phyloP scores from a whole-genome alignment of 2,888 invertebrate species.

The Pristionchus arcanus region DNA sequence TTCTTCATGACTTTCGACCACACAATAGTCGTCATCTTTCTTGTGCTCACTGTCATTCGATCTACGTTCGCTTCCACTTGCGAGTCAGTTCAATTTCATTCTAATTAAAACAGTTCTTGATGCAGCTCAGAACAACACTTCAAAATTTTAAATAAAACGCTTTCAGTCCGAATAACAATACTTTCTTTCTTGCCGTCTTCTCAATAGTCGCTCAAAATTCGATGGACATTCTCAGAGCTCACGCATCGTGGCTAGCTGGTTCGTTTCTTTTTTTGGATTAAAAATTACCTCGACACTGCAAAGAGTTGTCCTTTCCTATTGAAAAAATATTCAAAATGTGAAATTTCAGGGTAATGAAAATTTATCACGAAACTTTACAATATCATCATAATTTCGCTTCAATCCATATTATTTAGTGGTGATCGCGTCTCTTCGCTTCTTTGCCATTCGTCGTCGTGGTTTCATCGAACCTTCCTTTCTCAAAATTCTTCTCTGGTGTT shows the following conservation, averaged over 20 bases:
- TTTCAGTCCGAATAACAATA: slow-evolving; percentile 20
- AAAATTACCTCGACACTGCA: not conserved
- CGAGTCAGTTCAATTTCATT: not conserved
- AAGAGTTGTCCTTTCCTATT: not conserved
- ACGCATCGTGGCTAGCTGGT: slow-evolving; percentile 10
- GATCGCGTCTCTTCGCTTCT: slow-evolving; percentile 11
- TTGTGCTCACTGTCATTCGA: not conserved
- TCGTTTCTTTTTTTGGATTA: not conserved
- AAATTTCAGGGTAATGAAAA: not conserved
- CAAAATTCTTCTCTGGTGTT: not conserved
- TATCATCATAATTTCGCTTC: too few relatives aligned
- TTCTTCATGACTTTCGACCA: slow-evolving; percentile 28
- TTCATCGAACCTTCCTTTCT: not conserved
- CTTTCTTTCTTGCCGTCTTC: not conserved
- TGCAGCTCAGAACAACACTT: not conserved
- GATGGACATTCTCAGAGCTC: slow-evolving; percentile 17
- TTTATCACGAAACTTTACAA: not conserved
- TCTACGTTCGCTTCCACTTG: not conserved
- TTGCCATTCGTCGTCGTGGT: not conserved
- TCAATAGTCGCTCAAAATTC: not conserved
- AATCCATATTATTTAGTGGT: not conserved
- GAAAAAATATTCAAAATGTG: not conserved
- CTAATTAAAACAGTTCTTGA: not conserved
- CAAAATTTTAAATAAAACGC: too few relatives aligned
- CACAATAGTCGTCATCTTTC: not conserved